Evolutionary conservation across 1,140 invertebrate genomes (phyloP).

Genomic region (Drosophila kanapiae): DNA sequence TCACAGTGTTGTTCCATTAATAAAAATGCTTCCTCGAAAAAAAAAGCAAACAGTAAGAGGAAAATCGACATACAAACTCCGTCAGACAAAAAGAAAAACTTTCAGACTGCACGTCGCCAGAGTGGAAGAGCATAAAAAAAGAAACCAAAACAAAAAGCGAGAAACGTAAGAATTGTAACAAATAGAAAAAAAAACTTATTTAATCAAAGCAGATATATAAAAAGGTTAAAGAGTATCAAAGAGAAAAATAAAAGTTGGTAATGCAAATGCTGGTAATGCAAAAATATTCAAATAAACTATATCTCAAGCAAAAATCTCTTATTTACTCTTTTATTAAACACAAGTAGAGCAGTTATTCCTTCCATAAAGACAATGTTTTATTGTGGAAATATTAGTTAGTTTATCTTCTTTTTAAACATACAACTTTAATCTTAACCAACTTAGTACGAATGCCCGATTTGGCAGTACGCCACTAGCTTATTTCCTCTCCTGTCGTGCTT

Average conservation of each 20-base stretch:
- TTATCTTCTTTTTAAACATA: no score
- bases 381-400: no score
- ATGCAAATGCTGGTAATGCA: not conserved
- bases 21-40: constrained; percentile 61
- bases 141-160: constrained; percentile 13
- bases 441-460: no score
- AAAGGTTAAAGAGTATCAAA: not conserved
- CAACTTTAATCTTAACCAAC: no score
- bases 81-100: constrained; percentile 67
- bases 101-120: constrained; percentile 72
- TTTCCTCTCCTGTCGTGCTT: not conserved
- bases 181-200: constrained; percentile 5
- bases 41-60: constrained; percentile 23
- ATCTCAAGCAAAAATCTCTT: no score
- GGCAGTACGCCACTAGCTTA: no score
- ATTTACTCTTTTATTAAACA: no score
- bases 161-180: constrained; percentile 1
- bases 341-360: no score
- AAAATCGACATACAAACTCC: constrained; percentile 41
- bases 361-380: no score
- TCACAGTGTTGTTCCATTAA: constrained; percentile 76
- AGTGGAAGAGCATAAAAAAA: constrained; percentile 21
- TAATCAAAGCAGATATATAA: constrained; percentile 24
- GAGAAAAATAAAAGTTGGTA: not conserved
- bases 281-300: not conserved